Base-by-base conservation (phyloP, 23 tunicate species). In the Botrylloides violaceus region DNA sequence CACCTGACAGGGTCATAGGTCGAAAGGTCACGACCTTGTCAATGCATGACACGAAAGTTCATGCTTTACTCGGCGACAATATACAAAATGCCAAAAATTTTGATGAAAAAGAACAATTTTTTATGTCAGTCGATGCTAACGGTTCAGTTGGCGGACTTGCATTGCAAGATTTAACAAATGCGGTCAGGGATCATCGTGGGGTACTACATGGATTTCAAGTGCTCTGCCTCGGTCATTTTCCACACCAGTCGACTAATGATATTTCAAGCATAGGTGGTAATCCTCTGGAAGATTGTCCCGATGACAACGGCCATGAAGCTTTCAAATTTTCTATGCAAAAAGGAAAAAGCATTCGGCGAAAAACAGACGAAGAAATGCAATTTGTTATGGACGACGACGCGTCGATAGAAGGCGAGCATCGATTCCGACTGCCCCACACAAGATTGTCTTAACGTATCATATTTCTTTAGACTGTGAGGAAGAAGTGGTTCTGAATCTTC, bases 1-100 rank as follows among this genome's bases (percentile, higher is more conserved):
- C 32, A 20, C 71, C 38, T 28, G 76, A 19, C 15, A 66, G 50
- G 20, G 39, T 49, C 2, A 60, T 81, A 20, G 96, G 96, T 25
- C 77, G 83, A 23, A 81, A 88, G 60, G 71, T 88, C 32, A 80
- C 97, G 2, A 90, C 97, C 2, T 78, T 83, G n/a, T 80, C 97
- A 29, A 77, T 90, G 88, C 85, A 76, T 34, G 77, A 82, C 9
- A 77, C 97, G 32, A 57, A 66, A 19, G 73, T 81, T 19, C 77
- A 32, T 31, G 81, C 83, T 2, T 68, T 47, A 34, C 30, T 68
- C 57, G 74, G 74, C 19, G 74, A 68, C 27, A 28, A 63, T 27
- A 31, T 63, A 9, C 39, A 36, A 23, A 18, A 35, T 19, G 5
- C 60, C 24, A 66, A 33, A 37, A 32, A 74, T 23, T 7, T 79